Conservation (phyloP, 2,797 vertebrate genomes). For the Pseudomugil gertrudae region DNA sequence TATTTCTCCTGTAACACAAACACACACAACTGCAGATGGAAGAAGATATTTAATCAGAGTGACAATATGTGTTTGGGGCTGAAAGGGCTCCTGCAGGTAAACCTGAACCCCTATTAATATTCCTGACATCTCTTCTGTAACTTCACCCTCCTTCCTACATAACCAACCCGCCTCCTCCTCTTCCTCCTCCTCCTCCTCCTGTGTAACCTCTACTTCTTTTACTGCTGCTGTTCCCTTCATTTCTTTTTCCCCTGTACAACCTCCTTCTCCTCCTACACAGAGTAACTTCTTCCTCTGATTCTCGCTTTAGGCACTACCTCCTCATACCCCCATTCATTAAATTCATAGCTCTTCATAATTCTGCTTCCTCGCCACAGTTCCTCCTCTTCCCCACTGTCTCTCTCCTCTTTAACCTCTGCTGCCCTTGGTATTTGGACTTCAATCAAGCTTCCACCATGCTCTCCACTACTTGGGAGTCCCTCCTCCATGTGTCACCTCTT, state of each 20-base stretch:
- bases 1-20: constrained; percentile 27
- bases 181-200: too few relatives aligned
- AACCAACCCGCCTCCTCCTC: constrained; percentile 36
- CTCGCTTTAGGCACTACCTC: constrained; percentile 10
- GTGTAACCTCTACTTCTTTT: too few relatives aligned
- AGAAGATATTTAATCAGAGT: constrained; percentile 81
- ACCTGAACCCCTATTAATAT: constrained; percentile 80
- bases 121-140: constrained; percentile 78
- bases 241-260: constrained; percentile 28
- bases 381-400: constrained; percentile 21
- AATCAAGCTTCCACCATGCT: constrained; percentile 23
- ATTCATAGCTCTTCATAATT: constrained; percentile 18
- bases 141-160: constrained; percentile 50
- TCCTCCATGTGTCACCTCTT: constrained; percentile 25
- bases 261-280: constrained; percentile 15
- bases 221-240: too few relatives aligned
- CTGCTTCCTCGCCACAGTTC: constrained; percentile 5
- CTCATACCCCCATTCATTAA: constrained; percentile 11
- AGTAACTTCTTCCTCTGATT: constrained; percentile 18
- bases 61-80: constrained; percentile 78
- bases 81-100: constrained; percentile 81
- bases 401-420: constrained; percentile 50
- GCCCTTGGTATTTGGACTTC: constrained; percentile 41
- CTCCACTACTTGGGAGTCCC: constrained; percentile 27
- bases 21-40: constrained; percentile 5